Evolutionary conservation across 2,888 invertebrate species (phyloP).

Genomic region (Lithophane socia): DNA sequence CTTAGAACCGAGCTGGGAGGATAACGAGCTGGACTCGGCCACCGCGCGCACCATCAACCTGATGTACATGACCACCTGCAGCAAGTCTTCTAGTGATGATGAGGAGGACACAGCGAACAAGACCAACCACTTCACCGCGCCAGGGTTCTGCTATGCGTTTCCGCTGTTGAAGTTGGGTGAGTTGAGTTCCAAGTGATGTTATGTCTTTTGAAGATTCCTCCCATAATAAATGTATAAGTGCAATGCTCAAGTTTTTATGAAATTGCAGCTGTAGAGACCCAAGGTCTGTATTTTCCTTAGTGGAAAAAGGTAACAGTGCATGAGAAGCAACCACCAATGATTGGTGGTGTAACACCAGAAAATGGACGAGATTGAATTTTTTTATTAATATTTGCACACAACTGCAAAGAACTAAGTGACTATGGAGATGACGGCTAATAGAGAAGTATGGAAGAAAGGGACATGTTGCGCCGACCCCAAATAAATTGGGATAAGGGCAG

Average conservation of each 20-base stretch:
- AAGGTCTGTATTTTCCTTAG: not conserved
- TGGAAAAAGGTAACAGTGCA: no score
- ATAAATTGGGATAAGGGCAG: no score
- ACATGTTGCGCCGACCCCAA: no score
- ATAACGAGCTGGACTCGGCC: slow-evolving; percentile 91
- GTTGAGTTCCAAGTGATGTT: not conserved
- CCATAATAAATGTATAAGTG: not conserved
- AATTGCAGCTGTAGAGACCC: not conserved
- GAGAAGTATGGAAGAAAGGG: no score
- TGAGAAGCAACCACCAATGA: not conserved
- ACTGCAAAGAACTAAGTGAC: no score
- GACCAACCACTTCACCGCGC: slow-evolving; percentile 90
- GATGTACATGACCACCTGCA: slow-evolving; percentile 88
- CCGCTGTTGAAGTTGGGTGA: slow-evolving; percentile 93
- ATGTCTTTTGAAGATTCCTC: not conserved
- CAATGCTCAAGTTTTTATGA: not conserved
- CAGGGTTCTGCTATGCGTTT: slow-evolving; percentile 96
- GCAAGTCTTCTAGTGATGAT: slow-evolving; percentile 47
- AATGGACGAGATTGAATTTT: not conserved
- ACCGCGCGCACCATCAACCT: slow-evolving; percentile 92
- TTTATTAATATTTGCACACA: not conserved
- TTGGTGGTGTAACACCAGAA: not conserved
- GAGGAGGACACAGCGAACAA: slow-evolving; percentile 54
- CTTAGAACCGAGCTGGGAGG: slow-evolving; percentile 94
- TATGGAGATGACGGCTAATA: no score